Percentiles rank a stretch among this genome's conserved stretches.
phyloP scores from a whole-genome alignment of 2,888 invertebrate species.

The Hirtodrosophila duncani region DNA sequence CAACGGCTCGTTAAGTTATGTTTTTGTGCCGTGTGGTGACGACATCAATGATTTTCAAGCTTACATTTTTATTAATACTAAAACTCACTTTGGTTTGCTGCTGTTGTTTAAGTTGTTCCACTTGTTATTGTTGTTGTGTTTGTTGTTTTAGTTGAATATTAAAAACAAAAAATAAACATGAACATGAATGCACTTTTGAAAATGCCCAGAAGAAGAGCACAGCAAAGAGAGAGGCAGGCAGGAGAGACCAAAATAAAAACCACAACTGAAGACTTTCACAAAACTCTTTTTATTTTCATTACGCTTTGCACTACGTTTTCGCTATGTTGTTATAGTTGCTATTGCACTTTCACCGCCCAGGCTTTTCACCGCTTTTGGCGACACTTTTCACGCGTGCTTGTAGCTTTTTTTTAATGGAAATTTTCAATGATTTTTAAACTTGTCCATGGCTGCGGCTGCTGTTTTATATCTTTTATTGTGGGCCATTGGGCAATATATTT shows the following conservation, averaged over 20 bases:
- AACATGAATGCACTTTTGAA: constrained; percentile 24
- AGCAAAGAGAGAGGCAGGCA: constrained; percentile 5
- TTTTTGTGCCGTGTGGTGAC: constrained; percentile 22
- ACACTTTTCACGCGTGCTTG: constrained; percentile 59
- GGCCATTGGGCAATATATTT: constrained; percentile 52
- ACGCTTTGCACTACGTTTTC: constrained; percentile 50
- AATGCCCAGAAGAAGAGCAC: not conserved
- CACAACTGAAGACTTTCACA: constrained; percentile 31
- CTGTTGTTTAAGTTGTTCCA: not conserved
- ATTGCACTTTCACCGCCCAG: constrained; percentile 59
- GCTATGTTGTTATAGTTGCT: constrained; percentile 15
- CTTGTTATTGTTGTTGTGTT: constrained; percentile 4
- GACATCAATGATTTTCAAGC: no score
- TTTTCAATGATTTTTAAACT: constrained; percentile 19
- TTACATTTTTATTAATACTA: not conserved
- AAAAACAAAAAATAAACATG: constrained; percentile 3
- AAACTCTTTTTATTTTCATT: constrained; percentile 31
- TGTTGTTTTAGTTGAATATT: not conserved
- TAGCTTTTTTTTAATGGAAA: constrained; percentile 18
- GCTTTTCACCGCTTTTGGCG: constrained; percentile 22
- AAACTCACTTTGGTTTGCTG: constrained; percentile 4
- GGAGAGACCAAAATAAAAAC: not conserved
- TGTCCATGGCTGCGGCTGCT: constrained; percentile 27
- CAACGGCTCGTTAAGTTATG: constrained; percentile 31
- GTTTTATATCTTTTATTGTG: constrained; percentile 35